Base-by-base conservation (phyloP, 2,113 vertebrate genomes). In the Colius striatus region DNA sequence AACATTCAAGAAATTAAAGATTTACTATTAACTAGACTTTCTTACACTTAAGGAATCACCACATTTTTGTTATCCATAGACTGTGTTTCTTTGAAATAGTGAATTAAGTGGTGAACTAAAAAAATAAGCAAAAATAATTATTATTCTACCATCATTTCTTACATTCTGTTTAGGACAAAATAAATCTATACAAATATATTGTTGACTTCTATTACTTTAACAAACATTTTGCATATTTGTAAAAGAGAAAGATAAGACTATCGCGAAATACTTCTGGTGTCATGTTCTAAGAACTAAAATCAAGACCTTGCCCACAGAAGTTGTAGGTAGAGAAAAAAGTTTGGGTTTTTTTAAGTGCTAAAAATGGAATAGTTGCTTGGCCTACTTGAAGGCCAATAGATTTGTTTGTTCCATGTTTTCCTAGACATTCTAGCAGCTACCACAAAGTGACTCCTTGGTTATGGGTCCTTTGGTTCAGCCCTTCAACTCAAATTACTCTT, bases 1-100 rank as follows among this genome's bases (percentile, higher is more conserved):
- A 95, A 94, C 54, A 95, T 92, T 62, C 12, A 72, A 81, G 66
- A 57, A 84, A 73, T 76, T 65, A 92, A 91, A 95, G 84, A 95
- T 93, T 94, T 93, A 91, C 94, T 89, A 61, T 34, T 75, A 91
- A 53, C 26, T 55, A 92, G 57, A 53, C 29, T 61, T 65, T 81
- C 21, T 84, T 82, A 57, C 15, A 89, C 23, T 74, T 63, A 92
- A 75, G 21, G 65, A 89, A 84, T 87, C 43, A 86, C 29, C 26
- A 87, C 32, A 68, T 20, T 65, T 34, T 81, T 81, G 18, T 78
- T 81, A 89, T 30, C 50, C 43, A 34, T 38, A 81, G 55, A 27
- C 36, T 47, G 5, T 67, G 11, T 13, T 89, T 75, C 61, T 10
- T 48, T 91, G 29, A 81, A 92, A 71, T 72, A 77, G n/a, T 77